These are phyloP conservation scores for Cantharis lateralis DNA, from an alignment of 2,888 invertebrate species.

Conservation along the genomic window DNA sequence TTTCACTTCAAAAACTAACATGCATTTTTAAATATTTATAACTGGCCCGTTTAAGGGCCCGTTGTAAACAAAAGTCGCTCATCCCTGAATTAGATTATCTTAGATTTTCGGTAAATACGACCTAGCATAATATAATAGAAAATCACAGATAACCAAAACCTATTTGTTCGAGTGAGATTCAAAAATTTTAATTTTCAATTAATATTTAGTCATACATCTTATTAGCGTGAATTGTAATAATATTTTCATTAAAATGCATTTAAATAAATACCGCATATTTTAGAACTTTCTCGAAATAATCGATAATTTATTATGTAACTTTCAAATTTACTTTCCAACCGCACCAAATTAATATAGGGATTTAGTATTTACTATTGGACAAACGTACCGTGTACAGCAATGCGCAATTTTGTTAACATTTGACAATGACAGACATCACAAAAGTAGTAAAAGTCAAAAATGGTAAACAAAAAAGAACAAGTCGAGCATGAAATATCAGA, in stretches of 20 bases:
- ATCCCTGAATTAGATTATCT: too few species aligned
- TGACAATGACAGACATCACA: neutral
- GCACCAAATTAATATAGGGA: neutral
- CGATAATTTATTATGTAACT: neutral
- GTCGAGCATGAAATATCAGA: slow-evolving; percentile 6
- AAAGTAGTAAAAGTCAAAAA: slow-evolving; percentile 19
- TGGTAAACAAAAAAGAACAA: slow-evolving; percentile 25
- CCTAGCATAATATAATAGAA: too few species aligned
- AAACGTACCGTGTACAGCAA: neutral
- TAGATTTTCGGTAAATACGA: too few species aligned
- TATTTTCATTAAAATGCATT: neutral
- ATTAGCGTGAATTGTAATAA: neutral
- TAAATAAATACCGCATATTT: neutral
- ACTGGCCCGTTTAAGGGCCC: too few species aligned
- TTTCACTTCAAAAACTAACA: too few species aligned
- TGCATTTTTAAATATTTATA: too few species aligned
- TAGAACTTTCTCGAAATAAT: neutral
- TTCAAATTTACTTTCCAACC: neutral
- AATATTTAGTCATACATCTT: too few species aligned
- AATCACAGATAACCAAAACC: too few species aligned
- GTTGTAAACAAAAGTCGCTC: too few species aligned
- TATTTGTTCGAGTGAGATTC: too few species aligned
- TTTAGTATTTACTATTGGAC: neutral
- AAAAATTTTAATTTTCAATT: too few species aligned
- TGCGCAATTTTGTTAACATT: neutral